Percentiles rank a stretch among this genome's conserved stretches.
These are phyloP conservation scores for Paracanthobrama guichenoti DNA, from an alignment of 2,113 vertebrate species.

Conservation along the genomic window DNA sequence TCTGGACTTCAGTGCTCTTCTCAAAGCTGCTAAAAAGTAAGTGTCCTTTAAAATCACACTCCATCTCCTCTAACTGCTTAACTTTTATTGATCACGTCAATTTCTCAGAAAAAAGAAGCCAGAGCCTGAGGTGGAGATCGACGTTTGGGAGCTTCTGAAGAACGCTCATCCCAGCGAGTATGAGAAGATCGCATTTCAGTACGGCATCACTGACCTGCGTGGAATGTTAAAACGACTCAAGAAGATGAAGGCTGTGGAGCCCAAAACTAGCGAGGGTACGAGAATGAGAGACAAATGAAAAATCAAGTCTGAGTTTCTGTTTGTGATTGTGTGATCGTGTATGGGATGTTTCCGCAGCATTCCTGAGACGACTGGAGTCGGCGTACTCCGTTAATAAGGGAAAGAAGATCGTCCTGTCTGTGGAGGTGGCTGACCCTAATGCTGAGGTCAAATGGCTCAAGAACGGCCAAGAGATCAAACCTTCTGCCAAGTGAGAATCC, in stretches of 20 bases:
- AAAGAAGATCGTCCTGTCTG: slow-evolving; percentile 81
- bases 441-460: slow-evolving; percentile 85
- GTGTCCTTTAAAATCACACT: slow-evolving; percentile 31
- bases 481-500: slow-evolving; percentile 81
- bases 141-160: slow-evolving; percentile 88
- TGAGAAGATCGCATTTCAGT: slow-evolving; percentile 89
- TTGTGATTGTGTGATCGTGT: slow-evolving; percentile 15
- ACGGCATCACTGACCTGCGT: slow-evolving; percentile 91
- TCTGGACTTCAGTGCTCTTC: slow-evolving; percentile 86
- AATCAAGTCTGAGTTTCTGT: not conserved
- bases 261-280: slow-evolving; percentile 82
- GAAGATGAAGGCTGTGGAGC: slow-evolving; percentile 81
- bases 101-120: slow-evolving; percentile 77
- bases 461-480: slow-evolving; percentile 87
- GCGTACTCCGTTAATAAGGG: slow-evolving; percentile 86
- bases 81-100: slow-evolving; percentile 1
- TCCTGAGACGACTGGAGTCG: slow-evolving; percentile 82
- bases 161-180: slow-evolving; percentile 89
- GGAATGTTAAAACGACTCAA: slow-evolving; percentile 92
- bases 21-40: slow-evolving; percentile 86
- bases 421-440: slow-evolving; percentile 82
- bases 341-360: slow-evolving; percentile 70
- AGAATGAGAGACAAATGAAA: not conserved
- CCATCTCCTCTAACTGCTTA: not conserved
- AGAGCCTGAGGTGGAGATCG: slow-evolving; percentile 69